Evolutionary conservation across 2,888 invertebrate species (phyloP).

Genomic region (Heliconius hortense): DNA sequence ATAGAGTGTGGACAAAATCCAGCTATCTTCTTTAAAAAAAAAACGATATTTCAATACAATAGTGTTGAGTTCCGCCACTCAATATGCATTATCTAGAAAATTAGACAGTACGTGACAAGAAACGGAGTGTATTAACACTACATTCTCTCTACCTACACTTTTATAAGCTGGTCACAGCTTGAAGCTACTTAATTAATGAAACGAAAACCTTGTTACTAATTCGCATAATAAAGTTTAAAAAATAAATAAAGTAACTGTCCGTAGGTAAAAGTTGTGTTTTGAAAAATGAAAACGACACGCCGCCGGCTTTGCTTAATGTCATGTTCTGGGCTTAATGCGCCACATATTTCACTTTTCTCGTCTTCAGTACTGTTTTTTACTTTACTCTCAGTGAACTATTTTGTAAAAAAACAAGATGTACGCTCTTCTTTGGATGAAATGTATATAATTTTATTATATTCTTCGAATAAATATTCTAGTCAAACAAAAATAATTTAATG

Average conservation of each 20-base stretch:
- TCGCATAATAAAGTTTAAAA: conserved; percentile 30
- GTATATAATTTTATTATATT: not conserved
- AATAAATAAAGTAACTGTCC: conserved; percentile 39
- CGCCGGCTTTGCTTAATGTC: conserved; percentile 42
- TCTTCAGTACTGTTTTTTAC: conserved; percentile 27
- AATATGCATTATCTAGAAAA: no score
- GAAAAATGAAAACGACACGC: conserved; percentile 43
- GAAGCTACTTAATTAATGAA: not conserved
- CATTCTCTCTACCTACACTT: not conserved
- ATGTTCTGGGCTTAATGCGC: conserved; percentile 40
- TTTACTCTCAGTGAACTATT: conserved; percentile 22
- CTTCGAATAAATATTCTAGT: no score
- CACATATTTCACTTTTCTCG: conserved; percentile 41
- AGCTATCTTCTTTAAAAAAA: not conserved
- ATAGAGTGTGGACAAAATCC: not conserved
- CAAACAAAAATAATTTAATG: no score
- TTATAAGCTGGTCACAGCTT: not conserved
- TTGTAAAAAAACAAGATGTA: not conserved
- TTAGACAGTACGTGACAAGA: not conserved
- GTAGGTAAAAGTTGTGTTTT: conserved; percentile 36
- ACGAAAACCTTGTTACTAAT: not conserved
- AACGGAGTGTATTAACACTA: not conserved
- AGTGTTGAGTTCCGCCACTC: not conserved
- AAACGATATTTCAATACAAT: not conserved
- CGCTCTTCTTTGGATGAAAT: not conserved